These are phyloP conservation scores for Hiodon tergisus DNA, from an alignment of 2,113 vertebrate genomes.

Conservation along the genomic window DNA sequence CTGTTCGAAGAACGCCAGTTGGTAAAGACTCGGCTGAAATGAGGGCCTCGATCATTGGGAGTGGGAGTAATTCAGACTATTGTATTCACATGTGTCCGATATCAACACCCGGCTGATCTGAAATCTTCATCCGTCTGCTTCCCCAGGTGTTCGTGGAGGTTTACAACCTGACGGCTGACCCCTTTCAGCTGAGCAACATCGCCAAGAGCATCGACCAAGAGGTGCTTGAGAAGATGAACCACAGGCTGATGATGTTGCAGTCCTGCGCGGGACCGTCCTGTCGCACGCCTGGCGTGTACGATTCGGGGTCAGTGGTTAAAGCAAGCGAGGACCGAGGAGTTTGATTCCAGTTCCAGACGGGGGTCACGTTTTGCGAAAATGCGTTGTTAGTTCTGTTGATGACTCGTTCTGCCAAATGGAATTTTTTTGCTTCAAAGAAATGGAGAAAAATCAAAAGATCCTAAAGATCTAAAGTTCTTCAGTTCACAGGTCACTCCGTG, in stretches of 20 bases:
- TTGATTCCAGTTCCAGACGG: neutral
- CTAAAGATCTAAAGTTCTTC: too few relatives aligned
- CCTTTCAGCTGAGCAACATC: constrained; percentile 88
- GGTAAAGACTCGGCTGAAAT: neutral
- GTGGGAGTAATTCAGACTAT: neutral
- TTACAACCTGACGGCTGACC: constrained; percentile 91
- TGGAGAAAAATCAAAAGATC: too few relatives aligned
- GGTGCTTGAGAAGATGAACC: constrained; percentile 96
- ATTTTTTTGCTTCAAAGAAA: too few relatives aligned
- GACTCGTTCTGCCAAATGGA: too few relatives aligned
- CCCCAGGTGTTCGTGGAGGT: constrained; percentile 91
- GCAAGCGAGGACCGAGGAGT: neutral
- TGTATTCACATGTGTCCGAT: neutral
- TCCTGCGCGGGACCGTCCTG: constrained; percentile 83
- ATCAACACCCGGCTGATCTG: neutral
- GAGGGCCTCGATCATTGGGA: neutral
- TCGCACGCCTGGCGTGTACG: constrained; percentile 81
- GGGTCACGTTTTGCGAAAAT: too few relatives aligned
- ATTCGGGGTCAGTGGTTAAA: constrained; percentile 59
- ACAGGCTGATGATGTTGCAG: constrained; percentile 95
- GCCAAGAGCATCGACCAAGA: constrained; percentile 91
- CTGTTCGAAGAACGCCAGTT: neutral
- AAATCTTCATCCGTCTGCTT: neutral
- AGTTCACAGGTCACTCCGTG: too few relatives aligned
- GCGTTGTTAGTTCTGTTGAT: too few relatives aligned